phyloP scores from a whole-genome alignment of 2,888 invertebrate species.

The Lucinisca nassula region DNA sequence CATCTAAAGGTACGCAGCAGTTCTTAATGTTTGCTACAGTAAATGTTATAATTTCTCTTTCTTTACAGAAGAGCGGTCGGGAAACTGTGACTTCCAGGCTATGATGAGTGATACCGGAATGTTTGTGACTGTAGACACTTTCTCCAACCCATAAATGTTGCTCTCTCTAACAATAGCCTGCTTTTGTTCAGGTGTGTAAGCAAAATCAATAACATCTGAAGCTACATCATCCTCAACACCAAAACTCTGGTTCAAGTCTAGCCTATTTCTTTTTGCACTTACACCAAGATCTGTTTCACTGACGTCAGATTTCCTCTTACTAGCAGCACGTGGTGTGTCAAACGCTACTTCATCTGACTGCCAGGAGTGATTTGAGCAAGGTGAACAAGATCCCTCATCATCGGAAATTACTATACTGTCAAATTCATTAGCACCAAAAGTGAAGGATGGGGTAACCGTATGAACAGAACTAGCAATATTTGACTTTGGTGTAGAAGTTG shows the following conservation, averaged over 20 bases:
- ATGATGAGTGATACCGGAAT: not conserved
- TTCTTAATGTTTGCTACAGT: too few relatives aligned
- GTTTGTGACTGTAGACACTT: not conserved
- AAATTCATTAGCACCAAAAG: not conserved
- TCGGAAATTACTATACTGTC: not conserved
- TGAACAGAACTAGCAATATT: not conserved
- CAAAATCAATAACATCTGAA: not conserved
- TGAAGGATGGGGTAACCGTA: not conserved
- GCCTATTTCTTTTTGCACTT: not conserved
- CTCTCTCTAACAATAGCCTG: not conserved
- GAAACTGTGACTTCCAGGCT: not conserved
- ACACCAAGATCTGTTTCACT: not conserved
- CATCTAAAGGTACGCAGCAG: too few relatives aligned
- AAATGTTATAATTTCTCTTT: not conserved
- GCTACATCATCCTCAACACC: not conserved
- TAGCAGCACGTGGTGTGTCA: not conserved
- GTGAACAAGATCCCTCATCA: not conserved
- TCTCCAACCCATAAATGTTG: not conserved
- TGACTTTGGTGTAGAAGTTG: not conserved
- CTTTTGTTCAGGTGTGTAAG: not conserved
- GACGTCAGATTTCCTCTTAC: not conserved
- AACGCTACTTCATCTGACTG: not conserved
- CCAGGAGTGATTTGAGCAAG: slow-evolving; percentile 2
- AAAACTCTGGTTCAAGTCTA: not conserved
- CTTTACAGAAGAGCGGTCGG: not conserved